Evolutionary conservation across 2,888 invertebrate genomes (phyloP).

Genomic region (Harpalus rufipes): DNA sequence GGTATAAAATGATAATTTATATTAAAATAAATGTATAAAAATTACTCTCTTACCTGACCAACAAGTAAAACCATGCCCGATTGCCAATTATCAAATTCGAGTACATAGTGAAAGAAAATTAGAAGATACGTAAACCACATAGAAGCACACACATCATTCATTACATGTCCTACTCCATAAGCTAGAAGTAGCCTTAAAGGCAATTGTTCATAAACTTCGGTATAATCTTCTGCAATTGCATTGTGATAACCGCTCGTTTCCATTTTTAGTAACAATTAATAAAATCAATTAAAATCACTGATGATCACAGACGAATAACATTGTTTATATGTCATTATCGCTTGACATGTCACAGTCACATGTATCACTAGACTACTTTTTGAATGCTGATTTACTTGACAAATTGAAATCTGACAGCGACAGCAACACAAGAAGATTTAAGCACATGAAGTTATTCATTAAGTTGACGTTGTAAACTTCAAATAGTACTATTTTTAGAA

Average conservation of each 20-base stretch:
- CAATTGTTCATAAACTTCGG: constrained; percentile 77
- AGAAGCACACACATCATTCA: constrained; percentile 95
- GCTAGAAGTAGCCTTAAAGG: constrained; percentile 78
- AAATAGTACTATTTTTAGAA: no score
- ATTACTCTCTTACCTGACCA: constrained; percentile 84
- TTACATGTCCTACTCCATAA: constrained; percentile 90
- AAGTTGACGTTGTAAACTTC: no score
- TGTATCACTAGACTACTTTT: constrained; percentile 33
- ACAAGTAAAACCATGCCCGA: constrained; percentile 86
- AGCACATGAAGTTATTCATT: neutral
- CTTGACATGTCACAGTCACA: constrained; percentile 57
- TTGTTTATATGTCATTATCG: constrained; percentile 52
- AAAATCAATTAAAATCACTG: constrained; percentile 7
- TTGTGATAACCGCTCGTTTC: constrained; percentile 69
- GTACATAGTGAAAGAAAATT: constrained; percentile 86
- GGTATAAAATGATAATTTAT: neutral
- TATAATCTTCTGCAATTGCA: constrained; percentile 76
- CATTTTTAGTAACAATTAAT: constrained; percentile 11
- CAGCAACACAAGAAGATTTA: neutral
- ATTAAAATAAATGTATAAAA: neutral
- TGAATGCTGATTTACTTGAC: constrained; percentile 16
- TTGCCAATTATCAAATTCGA: constrained; percentile 81
- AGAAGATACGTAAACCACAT: constrained; percentile 97
- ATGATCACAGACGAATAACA: constrained; percentile 23
- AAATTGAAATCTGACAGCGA: constrained; percentile 1